phyloP scores from a whole-genome alignment of 2,113 vertebrate genomes.

The Bombycilla garrulus region DNA sequence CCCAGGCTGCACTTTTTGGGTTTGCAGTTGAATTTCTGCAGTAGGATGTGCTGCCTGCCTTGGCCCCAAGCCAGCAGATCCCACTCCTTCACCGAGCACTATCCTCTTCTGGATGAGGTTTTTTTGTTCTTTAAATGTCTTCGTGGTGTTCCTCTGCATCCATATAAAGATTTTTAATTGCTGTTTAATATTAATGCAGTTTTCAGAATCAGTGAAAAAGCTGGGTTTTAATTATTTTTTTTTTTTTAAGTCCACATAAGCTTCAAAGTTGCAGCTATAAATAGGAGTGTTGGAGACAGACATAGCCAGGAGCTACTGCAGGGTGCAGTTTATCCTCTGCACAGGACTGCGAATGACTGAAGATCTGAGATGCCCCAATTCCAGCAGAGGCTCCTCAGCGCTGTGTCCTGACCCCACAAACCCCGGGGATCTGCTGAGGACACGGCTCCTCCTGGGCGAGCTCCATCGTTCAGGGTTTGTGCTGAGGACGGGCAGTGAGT shows the following conservation, averaged over 20 bases:
- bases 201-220: background rate
- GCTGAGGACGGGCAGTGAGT: background rate
- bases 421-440: background rate
- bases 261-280: background rate
- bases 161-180: background rate
- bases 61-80: background rate
- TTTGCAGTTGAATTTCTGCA: background rate
- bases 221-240: background rate
- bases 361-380: background rate
- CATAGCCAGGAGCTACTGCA: background rate
- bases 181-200: background rate
- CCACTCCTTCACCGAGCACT: background rate
- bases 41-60: background rate
- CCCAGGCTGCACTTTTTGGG: background rate
- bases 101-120: fast-evolving
- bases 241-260: background rate
- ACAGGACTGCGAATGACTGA: background rate
- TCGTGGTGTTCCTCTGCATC: background rate
- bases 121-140: background rate
- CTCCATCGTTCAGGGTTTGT: background rate
- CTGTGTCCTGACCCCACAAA: background rate
- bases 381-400: background rate
- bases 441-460: background rate
- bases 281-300: background rate
- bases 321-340: background rate